Evolutionary conservation across 1,140 invertebrate genomes (phyloP), one percentile per base, ranked within the genome.

Genomic region (Trichomalopsis sarcophagae): DNA sequence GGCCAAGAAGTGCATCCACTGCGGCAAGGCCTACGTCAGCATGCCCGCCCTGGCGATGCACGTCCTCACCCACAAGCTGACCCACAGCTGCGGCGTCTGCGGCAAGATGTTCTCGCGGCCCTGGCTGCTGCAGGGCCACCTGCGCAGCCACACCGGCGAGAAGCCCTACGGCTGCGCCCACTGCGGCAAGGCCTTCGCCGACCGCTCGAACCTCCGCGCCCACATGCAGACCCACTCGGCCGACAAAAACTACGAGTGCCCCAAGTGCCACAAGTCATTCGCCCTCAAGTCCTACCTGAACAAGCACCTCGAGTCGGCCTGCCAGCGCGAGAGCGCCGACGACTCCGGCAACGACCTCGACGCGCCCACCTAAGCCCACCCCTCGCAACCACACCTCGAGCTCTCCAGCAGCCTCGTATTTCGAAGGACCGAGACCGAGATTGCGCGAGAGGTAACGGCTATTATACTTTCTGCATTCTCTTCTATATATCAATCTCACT

Each of bases 1-100:
- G 71, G 98, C 98, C 0, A 98, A 98, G 91, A 97, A 98, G 88
- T 99, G 98, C 93, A 96, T 96, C 84, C 97, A 97, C 81, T 99
- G 99, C 92, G 97, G 97, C 84, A 99, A 99, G 91, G 97, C 98
- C 0, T 99, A 99, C 93, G 99, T 99, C 11, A 98, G 97, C 76
- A 99, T 99, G 97, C 98, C 98, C 0, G 99, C 99, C 0, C 94
- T 99, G 33, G 98, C 98, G 11, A 99, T 99, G 98, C 99, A 99
- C 93, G 96, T 99, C 86, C 95, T 99, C 2, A 99, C 99, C 89
- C 98, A 96, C 93, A 99, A 96, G 94, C 95, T 95, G 91, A 97
- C 98, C 87, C 99, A 99, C 91, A 98, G 97, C 87, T 99, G 99
- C 92, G 96, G 97, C 36, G 96, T 99, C 6, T 99, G 99, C 93